phyloP scores from a whole-genome alignment of 2,888 invertebrate genomes.

The Nymphalis urticae region DNA sequence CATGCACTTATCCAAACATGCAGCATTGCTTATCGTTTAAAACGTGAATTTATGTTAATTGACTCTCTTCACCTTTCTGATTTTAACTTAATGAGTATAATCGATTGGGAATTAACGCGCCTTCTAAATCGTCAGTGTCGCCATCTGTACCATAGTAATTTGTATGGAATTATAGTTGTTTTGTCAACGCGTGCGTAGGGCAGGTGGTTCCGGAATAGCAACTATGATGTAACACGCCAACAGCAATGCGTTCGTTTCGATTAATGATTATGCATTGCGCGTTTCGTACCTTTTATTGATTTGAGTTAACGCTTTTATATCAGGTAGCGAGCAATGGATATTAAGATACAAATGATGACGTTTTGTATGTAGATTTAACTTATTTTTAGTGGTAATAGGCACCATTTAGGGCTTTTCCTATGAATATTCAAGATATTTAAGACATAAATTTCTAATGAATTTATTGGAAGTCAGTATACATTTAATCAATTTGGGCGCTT shows the following conservation, averaged over 20 bases:
- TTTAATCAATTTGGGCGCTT: slow-evolving; percentile 14
- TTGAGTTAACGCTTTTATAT: not conserved
- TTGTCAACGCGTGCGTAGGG: slow-evolving; percentile 48
- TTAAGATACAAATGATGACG: too few species aligned
- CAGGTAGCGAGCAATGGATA: slow-evolving; percentile 9
- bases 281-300: not conserved
- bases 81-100: slow-evolving; percentile 39
- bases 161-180: slow-evolving; percentile 54
- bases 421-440: slow-evolving; percentile 33
- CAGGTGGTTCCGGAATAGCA: slow-evolving; percentile 36
- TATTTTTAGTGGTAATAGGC: slow-evolving; percentile 12
- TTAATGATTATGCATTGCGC: slow-evolving; percentile 17
- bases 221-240: not conserved
- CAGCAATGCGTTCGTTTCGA: not conserved
- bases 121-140: slow-evolving; percentile 37
- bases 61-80: slow-evolving; percentile 32
- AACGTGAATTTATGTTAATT: slow-evolving; percentile 37
- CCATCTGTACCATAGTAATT: slow-evolving; percentile 45
- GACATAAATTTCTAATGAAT: slow-evolving; percentile 31
- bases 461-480: slow-evolving; percentile 18
- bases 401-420: slow-evolving; percentile 20
- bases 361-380: too few species aligned
- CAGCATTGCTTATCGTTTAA: slow-evolving; percentile 26
- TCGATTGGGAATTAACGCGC: slow-evolving; percentile 43
- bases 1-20: slow-evolving; percentile 32